Evolutionary conservation across 2,113 vertebrate species (phyloP), one percentile per base, ranked within the genome.

Genomic region (Cyanistes caeruleus): DNA sequence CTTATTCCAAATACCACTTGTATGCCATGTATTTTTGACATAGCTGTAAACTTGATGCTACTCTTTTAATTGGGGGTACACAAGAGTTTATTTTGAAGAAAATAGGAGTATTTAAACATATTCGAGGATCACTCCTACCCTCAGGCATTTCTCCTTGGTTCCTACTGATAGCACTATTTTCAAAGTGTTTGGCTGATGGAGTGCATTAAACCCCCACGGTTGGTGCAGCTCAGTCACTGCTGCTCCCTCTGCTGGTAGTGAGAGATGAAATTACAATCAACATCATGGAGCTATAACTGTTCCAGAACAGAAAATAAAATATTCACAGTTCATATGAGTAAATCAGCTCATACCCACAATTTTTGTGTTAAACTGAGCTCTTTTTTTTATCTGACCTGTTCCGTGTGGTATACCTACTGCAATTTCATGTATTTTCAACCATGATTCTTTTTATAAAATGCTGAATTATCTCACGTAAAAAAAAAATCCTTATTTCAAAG

Each of bases 241-340:
- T 95, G 97, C 98, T 98, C 98, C 98, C 98, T 98, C 98, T 98
- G 97, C 97, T 98, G 98, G 98, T 74, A 86, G 43, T 87, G 75
- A 98, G 73, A 88, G 74, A 67, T 49, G 58, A 87, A 81, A 95
- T 73, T 52, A 60, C 64, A 79, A 53, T 23, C 10, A 37, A 20
- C 37, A 58, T 74, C 44, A 43, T 49, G 65, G 81, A 85, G 89
- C 79, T 94, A 27, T 3, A 93, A 60, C 64, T 63, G 58, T 35
- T 76, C 53, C 78, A 28, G 72, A 56, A 72, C 28, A 84, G 49
- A 87, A 92, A 87, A 41, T 30, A 84, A 92, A 91, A 67, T 84
- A 93, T 85, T 92, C 41, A n/a, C 21, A 4, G 25, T 87, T 93
- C 75, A 68, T 86, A 95, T 35, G 67, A 60, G 15, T 39, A 63